A percentile compares a stretch with the other conserved stretches of the same genome.
Evolutionary conservation across 2,888 invertebrate genomes (phyloP).

Genomic region (Parelbella ahira): DNA sequence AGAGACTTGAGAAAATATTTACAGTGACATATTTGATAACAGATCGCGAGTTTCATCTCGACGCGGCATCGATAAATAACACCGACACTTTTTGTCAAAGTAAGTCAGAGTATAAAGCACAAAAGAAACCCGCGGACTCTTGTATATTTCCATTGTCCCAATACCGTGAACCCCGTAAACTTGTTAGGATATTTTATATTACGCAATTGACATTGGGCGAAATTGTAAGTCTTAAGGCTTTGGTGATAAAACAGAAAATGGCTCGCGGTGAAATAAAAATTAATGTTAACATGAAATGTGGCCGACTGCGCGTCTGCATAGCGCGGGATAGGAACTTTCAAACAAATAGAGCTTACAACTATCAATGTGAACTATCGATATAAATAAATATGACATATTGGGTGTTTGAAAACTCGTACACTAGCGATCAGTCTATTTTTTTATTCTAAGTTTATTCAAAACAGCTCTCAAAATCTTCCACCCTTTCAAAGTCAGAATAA

Average conservation of each 20-base stretch:
- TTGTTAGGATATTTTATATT: neutral
- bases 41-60: too few relatives aligned
- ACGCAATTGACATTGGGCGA: neutral
- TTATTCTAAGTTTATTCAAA: too few relatives aligned
- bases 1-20: too few relatives aligned
- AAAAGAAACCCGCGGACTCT: slow-evolving; percentile 1
- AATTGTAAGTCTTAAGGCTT: slow-evolving; percentile 9
- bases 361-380: too few relatives aligned
- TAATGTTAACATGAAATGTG: slow-evolving; percentile 21
- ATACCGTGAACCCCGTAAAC: slow-evolving; percentile 6
- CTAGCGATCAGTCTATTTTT: too few relatives aligned
- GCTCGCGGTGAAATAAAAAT: slow-evolving; percentile 11
- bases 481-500: too few relatives aligned
- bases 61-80: too few relatives aligned
- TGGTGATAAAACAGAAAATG: slow-evolving; percentile 10
- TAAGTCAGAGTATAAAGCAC: slow-evolving; percentile 2
- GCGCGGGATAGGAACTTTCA: slow-evolving; percentile 24
- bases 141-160: slow-evolving; percentile 6
- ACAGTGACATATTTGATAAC: too few relatives aligned
- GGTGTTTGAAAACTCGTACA: too few relatives aligned
- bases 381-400: too few relatives aligned
- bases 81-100: neutral
- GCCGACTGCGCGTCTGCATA: slow-evolving; percentile 17
- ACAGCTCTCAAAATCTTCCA: too few relatives aligned
- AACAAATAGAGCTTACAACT: too few relatives aligned